Evolutionary conservation across 2,888 invertebrate genomes (phyloP), one percentile per base, ranked within the genome.

Genomic region (Drosophila diplacantha): DNA sequence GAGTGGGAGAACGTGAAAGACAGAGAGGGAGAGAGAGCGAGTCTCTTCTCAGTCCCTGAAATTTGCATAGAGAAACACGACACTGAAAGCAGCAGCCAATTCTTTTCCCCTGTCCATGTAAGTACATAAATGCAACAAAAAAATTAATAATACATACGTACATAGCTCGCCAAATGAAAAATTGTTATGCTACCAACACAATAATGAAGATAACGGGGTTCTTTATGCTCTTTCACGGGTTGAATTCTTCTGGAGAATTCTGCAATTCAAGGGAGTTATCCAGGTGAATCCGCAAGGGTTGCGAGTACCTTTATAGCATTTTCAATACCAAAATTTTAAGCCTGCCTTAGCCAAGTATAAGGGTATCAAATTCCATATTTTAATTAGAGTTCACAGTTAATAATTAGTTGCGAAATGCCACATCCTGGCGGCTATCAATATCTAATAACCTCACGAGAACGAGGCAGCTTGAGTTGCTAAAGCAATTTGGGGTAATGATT

Each of bases 171-270:
- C 26, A 56, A 58, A 68, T 67, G 47, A 32, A 71, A 71, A 82
- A 69, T 62, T 49, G 69, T 73, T 57, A 66, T 57, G 83, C 78
- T 77, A 80, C 75, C 81, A 82, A 72, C 62, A 81, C 44, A 26
- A 66, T 20, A 50, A 62, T 32, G 24, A 44, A 66, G 41, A 53
- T 53, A 65, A 55, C 34, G 35, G 35, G 14, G 26, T 16, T 24
- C 8, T 43, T 16, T 24, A 31, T 29, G 64, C 20, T 32, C 6
- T 26, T 34, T 18, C n/a, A 12, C 7, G 24, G 3, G n/a, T 1
- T 20, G 11, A 41, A 41, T 18, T 16, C 31, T 8, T 16, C 11
- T 22, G 18, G 8, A 16, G 8, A 39, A n/a, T 14, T 39, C 9
- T 12, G 3, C 9, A 18, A 31, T 8, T 11, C 11, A 24, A 24